Conservation (phyloP, 2,888 invertebrate species). For the Ceratothoa steindachneri region DNA sequence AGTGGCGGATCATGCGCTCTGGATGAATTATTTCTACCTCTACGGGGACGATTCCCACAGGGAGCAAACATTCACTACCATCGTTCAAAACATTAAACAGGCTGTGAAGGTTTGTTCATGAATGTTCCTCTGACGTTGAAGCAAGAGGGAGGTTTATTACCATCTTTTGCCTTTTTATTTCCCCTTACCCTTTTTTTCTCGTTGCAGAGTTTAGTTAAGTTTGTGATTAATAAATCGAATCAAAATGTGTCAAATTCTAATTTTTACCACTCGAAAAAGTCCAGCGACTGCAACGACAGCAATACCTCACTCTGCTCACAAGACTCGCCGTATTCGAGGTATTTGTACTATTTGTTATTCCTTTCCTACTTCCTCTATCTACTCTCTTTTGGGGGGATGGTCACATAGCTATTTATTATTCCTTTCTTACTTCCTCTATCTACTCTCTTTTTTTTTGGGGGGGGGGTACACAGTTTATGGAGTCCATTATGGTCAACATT, state of each 20-base stretch:
- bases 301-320: not conserved
- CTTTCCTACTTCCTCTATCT: too few species aligned
- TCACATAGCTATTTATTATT: too few species aligned
- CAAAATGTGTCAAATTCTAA: not conserved
- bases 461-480: too few species aligned
- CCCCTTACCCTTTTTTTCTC: not conserved
- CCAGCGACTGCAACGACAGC: not conserved
- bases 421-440: too few species aligned
- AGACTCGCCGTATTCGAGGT: not conserved
- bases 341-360: too few species aligned
- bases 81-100: not conserved
- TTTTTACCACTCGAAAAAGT: too few species aligned
- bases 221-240: not conserved
- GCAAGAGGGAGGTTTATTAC: not conserved
- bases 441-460: too few species aligned
- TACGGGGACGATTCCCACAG: not conserved
- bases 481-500: too few species aligned
- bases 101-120: not conserved
- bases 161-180: not conserved
- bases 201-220: conserved; percentile 2
- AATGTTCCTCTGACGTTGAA: not conserved
- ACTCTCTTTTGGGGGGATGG: too few species aligned
- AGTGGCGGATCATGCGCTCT: not conserved
- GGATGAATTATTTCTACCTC: not conserved
- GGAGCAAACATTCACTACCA: not conserved